These are phyloP conservation scores for Alentia gelatinosa DNA, from an alignment of 2,888 invertebrate species.

Conservation along the genomic window DNA sequence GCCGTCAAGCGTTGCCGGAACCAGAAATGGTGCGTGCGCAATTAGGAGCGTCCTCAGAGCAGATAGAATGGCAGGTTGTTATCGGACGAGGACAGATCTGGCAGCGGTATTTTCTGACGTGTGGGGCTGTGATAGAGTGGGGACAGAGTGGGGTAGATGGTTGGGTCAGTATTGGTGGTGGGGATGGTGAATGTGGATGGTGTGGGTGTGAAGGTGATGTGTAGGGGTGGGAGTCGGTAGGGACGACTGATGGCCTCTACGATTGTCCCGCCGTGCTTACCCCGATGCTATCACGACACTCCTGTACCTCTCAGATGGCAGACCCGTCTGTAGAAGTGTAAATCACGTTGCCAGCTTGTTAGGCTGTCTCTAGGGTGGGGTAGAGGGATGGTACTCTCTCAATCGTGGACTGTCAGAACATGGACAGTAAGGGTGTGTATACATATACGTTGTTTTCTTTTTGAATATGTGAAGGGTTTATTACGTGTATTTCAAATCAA, in stretches of 20 bases:
- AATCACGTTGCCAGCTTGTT: not conserved
- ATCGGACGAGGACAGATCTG: not conserved
- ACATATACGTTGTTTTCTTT: no score
- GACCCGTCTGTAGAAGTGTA: not conserved
- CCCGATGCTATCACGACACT: not conserved
- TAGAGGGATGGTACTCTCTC: no score
- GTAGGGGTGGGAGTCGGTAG: not conserved
- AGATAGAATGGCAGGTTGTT: slow-evolving; percentile 39
- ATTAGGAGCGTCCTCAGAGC: not conserved
- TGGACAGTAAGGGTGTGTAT: no score
- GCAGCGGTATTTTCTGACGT: not conserved
- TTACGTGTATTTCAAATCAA: no score
- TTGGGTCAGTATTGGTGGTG: not conserved
- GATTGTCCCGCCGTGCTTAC: not conserved
- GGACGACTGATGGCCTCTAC: not conserved
- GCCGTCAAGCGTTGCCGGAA: not conserved
- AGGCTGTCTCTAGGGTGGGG: not conserved
- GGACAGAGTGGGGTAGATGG: not conserved
- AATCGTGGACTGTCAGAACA: no score
- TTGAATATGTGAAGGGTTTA: no score
- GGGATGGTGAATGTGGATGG: not conserved
- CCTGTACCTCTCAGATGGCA: not conserved
- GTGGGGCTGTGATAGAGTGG: not conserved
- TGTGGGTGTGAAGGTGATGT: not conserved
- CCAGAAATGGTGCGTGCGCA: slow-evolving; percentile 12